Conservation (phyloP, 2,797 vertebrate species). For the Microctenopoma steveboyesi region DNA sequence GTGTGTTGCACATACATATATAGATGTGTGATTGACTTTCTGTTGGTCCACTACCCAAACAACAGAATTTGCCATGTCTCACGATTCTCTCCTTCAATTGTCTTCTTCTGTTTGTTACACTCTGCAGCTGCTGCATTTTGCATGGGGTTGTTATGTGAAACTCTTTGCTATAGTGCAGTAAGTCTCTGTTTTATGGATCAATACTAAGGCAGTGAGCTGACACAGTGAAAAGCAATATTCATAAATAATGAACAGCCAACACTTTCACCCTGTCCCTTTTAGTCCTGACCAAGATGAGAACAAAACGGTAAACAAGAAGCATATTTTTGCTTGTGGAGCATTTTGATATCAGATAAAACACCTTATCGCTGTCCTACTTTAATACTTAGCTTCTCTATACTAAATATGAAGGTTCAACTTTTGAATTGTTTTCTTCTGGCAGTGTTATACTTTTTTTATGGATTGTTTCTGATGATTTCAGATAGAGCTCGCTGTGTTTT, state of each 20-base stretch:
- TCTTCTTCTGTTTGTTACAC: conserved; percentile 19
- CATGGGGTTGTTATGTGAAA: conserved; percentile 49
- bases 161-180: conserved; percentile 48
- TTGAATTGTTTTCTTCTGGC: conserved; percentile 5
- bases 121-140: conserved; percentile 24
- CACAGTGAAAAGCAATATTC: conserved; percentile 84
- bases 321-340: conserved; percentile 1
- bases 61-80: background rate
- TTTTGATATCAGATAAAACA: conserved; percentile 3
- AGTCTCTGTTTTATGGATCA: conserved; percentile 75
- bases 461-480: conserved; percentile 31
- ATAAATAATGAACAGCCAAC: conserved; percentile 82
- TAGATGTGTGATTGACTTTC: too few species aligned
- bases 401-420: background rate
- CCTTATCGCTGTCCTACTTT: background rate
- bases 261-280: conserved; percentile 63
- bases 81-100: too few species aligned
- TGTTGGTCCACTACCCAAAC: background rate
- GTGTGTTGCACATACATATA: too few species aligned
- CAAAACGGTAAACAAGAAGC: conserved; percentile 20
- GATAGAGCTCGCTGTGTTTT: conserved; percentile 24
- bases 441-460: conserved; percentile 22
- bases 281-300: conserved; percentile 48
- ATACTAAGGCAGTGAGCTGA: conserved; percentile 80
- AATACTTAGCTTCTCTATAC: background rate